A percentile compares a stretch with the other conserved stretches of the same genome.
Evolutionary conservation across 2,113 vertebrate genomes (phyloP).

Genomic region (Rhinoderma darwinii): DNA sequence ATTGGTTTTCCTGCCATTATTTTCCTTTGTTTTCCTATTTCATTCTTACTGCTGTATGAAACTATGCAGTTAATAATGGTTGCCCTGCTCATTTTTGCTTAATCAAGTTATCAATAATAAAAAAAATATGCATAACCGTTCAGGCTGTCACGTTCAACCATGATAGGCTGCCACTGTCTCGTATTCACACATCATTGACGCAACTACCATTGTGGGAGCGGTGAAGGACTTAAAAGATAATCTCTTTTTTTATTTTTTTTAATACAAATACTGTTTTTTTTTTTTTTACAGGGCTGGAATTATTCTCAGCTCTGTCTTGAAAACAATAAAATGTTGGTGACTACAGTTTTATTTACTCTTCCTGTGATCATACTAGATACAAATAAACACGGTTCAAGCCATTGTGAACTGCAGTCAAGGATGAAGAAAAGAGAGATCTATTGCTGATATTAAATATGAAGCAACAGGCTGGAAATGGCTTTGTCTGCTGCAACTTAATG

Average conservation of each 20-base stretch:
- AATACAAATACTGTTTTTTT: neutral
- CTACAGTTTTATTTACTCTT: conserved; percentile 26
- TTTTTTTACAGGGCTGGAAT: neutral
- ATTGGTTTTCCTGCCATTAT: too few relatives aligned
- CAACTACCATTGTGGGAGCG: neutral
- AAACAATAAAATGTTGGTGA: neutral
- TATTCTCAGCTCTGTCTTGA: neutral
- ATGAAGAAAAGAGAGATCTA: conserved; percentile 65
- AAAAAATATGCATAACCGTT: too few relatives aligned
- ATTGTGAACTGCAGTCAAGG: conserved; percentile 61
- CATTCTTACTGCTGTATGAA: too few relatives aligned
- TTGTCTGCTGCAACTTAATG: conserved; percentile 62
- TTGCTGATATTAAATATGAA: conserved; percentile 59
- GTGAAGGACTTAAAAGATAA: too few relatives aligned
- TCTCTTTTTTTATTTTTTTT: too few relatives aligned
- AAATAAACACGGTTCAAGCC: conserved; percentile 40
- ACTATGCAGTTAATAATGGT: too few relatives aligned
- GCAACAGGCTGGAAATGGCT: conserved; percentile 41
- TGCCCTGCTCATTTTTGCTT: too few relatives aligned
- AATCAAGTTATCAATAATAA: too few relatives aligned
- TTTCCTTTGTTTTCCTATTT: too few relatives aligned
- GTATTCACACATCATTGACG: too few relatives aligned
- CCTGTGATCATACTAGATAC: conserved; percentile 20
- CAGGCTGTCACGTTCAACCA: too few relatives aligned
- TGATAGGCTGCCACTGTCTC: too few relatives aligned